Conservation (phyloP, 2,113 vertebrate genomes). For the Tragelaphus strepsiceros region DNA sequence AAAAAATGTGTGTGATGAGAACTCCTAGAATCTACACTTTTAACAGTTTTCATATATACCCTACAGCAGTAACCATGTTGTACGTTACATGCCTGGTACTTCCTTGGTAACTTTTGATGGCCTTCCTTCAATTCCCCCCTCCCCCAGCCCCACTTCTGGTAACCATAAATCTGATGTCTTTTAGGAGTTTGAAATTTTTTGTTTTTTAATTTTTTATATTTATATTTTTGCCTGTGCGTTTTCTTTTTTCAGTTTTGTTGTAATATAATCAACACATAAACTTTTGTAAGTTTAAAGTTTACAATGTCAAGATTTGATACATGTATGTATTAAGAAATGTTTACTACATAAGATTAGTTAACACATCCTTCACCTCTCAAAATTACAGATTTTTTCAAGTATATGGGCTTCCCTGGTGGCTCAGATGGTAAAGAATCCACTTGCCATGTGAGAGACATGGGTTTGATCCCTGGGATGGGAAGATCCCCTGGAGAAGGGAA, state of each 20-base stretch:
- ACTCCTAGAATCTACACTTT: background rate
- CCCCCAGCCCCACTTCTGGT: background rate
- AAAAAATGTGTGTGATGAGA: background rate
- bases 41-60: background rate
- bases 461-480: background rate
- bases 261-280: background rate
- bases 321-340: background rate
- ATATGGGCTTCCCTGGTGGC: background rate
- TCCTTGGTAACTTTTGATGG: background rate
- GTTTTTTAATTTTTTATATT: background rate
- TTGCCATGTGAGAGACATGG: background rate
- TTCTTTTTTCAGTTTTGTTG: background rate
- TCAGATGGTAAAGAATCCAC: background rate
- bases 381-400: background rate
- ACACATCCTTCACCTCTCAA: background rate
- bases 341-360: background rate
- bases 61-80: background rate
- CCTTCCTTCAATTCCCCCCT: background rate
- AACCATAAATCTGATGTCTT: background rate
- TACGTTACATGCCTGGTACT: too few species aligned
- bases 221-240: background rate
- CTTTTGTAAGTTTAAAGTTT: background rate
- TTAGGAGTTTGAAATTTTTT: background rate
- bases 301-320: background rate
- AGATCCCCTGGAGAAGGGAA: background rate